Conservation (phyloP, 2,113 vertebrate genomes). For the Vulpes vulpes region DNA sequence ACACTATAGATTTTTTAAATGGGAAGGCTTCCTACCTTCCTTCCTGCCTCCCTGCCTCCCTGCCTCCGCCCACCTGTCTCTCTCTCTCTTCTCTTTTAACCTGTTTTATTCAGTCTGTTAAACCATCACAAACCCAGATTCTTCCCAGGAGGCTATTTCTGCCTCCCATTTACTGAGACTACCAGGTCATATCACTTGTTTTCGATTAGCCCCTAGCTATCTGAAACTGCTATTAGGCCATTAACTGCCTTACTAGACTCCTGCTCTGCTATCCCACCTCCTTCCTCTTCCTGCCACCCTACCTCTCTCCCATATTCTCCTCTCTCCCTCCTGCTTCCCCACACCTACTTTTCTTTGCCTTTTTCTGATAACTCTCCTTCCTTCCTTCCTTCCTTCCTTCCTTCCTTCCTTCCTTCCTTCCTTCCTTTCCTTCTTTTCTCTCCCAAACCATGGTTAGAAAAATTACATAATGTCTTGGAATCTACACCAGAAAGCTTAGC, state of each 20-base stretch:
- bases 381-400: no score
- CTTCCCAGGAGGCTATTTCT: constrained; percentile 63
- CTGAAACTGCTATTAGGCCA: constrained; percentile 73
- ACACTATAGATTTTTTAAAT: neutral
- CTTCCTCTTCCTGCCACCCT: neutral
- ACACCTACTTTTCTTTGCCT: neutral
- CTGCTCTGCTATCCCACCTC: neutral
- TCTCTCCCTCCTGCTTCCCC: neutral
- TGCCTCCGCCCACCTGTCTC: no score
- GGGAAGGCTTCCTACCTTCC: neutral
- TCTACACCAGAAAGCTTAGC: neutral
- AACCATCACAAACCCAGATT: constrained; percentile 53
- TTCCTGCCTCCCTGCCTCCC: neutral
- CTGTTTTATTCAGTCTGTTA: constrained; percentile 65
- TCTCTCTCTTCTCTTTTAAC: neutral
- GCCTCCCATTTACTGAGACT: constrained; percentile 69
- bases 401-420: neutral
- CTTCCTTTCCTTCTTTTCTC: neutral
- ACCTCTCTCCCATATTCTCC: neutral
- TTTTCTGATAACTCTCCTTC: neutral
- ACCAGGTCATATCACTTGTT: constrained; percentile 72
- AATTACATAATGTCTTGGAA: constrained; percentile 14
- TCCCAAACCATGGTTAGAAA: neutral
- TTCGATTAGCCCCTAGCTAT: constrained; percentile 69
- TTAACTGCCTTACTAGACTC: neutral